Evolutionary conservation across 2,888 invertebrate genomes (phyloP), one percentile per base, ranked within the genome.

Genomic region (Eristalis intricaria): DNA sequence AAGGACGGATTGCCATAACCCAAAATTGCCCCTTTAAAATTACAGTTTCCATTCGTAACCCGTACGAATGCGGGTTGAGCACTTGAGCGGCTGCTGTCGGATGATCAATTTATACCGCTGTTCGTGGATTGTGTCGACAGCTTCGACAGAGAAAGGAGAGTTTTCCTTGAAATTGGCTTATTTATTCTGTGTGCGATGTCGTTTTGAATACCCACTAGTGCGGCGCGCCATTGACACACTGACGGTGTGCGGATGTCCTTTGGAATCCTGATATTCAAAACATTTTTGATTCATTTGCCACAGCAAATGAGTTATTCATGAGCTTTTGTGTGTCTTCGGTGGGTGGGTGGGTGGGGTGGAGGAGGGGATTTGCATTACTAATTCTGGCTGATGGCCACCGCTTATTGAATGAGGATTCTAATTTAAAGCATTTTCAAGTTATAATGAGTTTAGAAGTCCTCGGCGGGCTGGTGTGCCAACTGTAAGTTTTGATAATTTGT

Each of bases 1-100:
- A 84, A 83, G 76, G 75, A 79, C 61, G 84, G 76, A 84, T 84
- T 83, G 70, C 70, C 63, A 68, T 74, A 87, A 84, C 76, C 78
- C 50, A 35, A 68, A 84, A 84, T 73, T 84, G 73, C 35, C 71
- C 40, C 80, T 68, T 76, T 73, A 68, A 83, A 84, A 84, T 87
- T 69, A 76, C 73, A 50, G 64, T 70, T 70, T 19, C 56, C 32
- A 73, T 73, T 73, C 26, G 73, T 58, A 69, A 69, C 71, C 50
- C 66, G 43, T 65, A 74, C 74, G 68, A 38, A 32, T 60, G 58
- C 40, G 22, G 38, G 56, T 13, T 63, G 68, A 38, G 50, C 38
- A 56, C 29, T 56, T 38, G 40, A n/a, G 65, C 15, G 68, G 58
- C 40, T 35, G 40, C 61, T 80, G 19, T 19, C 50, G 40, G 76